Conservation (phyloP, 1,140 invertebrate species). For the Zaprionus ornatus region DNA sequence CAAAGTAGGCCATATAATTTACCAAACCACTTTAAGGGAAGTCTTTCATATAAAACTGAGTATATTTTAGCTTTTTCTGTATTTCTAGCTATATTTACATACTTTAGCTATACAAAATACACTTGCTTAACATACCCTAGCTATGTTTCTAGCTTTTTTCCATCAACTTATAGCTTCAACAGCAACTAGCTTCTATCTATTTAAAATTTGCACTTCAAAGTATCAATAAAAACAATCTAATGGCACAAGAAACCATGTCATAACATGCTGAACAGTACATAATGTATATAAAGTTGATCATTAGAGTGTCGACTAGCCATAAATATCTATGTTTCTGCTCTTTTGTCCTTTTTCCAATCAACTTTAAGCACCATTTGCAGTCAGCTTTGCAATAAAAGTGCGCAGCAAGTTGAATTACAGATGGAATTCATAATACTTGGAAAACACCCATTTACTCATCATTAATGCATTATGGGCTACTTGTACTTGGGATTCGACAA, state of each 20-base stretch:
- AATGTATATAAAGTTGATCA: background rate
- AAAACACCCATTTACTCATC: slow-evolving; percentile 3
- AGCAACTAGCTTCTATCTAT: background rate
- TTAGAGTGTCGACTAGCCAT: background rate
- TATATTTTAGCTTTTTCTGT: background rate
- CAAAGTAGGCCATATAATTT: background rate
- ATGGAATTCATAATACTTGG: slow-evolving; percentile 1
- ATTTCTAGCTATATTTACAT: background rate
- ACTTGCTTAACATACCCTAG: background rate
- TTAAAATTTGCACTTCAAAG: background rate
- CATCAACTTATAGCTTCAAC: background rate
- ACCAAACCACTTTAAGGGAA: background rate
- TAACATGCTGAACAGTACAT: background rate
- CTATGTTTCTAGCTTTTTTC: background rate
- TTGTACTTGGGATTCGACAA: background rate
- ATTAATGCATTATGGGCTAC: slow-evolving; percentile 7
- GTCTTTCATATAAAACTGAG: background rate
- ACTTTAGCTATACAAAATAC: background rate
- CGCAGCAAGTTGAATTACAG: slow-evolving; percentile 11
- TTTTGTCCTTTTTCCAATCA: background rate
- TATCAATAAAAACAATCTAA: slow-evolving; percentile 4
- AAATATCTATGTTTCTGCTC: background rate
- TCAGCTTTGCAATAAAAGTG: slow-evolving; percentile 15
- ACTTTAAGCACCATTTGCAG: background rate
- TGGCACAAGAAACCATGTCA: background rate